Base-by-base conservation (phyloP, 35 echinoderm and acorn worm genomes). In the Eucidaris tribuloides region DNA sequence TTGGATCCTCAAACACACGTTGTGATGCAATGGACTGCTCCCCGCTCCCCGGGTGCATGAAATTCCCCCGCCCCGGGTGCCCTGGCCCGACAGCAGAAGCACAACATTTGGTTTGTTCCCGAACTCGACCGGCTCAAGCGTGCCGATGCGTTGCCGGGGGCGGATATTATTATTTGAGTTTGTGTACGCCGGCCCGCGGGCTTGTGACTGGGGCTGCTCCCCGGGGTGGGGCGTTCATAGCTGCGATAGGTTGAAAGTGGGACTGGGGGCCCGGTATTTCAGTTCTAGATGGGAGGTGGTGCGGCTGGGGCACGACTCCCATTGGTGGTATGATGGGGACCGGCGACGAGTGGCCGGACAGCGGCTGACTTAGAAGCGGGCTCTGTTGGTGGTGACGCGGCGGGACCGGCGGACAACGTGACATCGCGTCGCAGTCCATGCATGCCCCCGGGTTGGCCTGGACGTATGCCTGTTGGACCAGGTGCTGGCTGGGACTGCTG, bases 1-100 rank as follows among this genome's bases (percentile, higher is more conserved):
- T 74, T 18, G 94, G 94, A 77, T 97, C 94, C 14, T 84, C 94
- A 85, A 97, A 97, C 41, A 97, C 85, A 32, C 81, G 77, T 50
- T 91, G 83, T 19, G 92, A 66, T 56, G 92, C 92, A 85, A 94
- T 79, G 19, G 34, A 85, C 15, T 82, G 43, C 79, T 59, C 44
- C 90, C 64, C 31, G 50, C 63, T 54, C 42, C 86, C 83, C 81
- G 3, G 52, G 59, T 33, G 76, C 6, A 42, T 33, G 35, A 74
- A 42, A n/a, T 22, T 9, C 41, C 68, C 68, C 68, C 68, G 38
- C 37, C 68, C 68, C 35, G 68, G 68, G 68, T 40, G 38, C 68
- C 68, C 68, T 25, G 40, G 68, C 68, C 68, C 38, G 68, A 74
- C 30, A 42, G 68, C 20, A 74, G 44, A 3, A 40, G 68, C 25